A percentile compares a stretch with the other conserved stretches of the same genome.
Evolutionary conservation across 2,797 vertebrate genomes (phyloP).

Genomic region (Enteromius thamalakanensis): DNA sequence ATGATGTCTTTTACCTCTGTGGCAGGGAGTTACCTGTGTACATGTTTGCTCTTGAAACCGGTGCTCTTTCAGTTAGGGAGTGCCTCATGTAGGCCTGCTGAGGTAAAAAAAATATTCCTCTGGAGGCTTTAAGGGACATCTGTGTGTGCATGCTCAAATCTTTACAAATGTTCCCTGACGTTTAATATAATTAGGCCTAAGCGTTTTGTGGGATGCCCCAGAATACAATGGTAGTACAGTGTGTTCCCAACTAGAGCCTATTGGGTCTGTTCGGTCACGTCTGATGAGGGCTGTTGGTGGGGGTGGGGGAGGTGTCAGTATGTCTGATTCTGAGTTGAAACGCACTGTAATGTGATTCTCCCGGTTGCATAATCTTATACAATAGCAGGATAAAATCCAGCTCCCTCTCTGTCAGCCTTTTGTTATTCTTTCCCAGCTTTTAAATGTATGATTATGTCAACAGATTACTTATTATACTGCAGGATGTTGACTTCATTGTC

Average conservation of each 20-base stretch:
- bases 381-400: slow-evolving; percentile 15
- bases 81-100: background rate
- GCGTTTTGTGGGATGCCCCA: background rate
- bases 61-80: slow-evolving; percentile 32
- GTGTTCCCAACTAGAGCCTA: slow-evolving; percentile 19
- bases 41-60: slow-evolving; percentile 44
- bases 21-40: slow-evolving; percentile 19
- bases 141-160: background rate
- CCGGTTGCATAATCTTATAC: slow-evolving; percentile 38
- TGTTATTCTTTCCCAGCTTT: slow-evolving; percentile 24
- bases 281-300: slow-evolving; percentile 26
- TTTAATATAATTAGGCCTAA: background rate
- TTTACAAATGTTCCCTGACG: background rate
- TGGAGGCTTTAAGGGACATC: background rate
- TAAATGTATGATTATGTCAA: slow-evolving; percentile 4
- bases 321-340: slow-evolving; percentile 39
- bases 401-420: background rate
- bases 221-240: slow-evolving; percentile 18
- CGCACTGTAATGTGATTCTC: slow-evolving; percentile 16
- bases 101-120: background rate
- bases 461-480: background rate
- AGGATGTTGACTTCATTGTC: background rate
- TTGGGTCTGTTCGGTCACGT: slow-evolving; percentile 9
- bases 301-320: slow-evolving; percentile 29
- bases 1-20: slow-evolving; percentile 11